Percentiles rank a stretch among this genome's conserved stretches.
Evolutionary conservation across 1,140 invertebrate genomes (phyloP).

Genomic region (Sitobion miscanthi): DNA sequence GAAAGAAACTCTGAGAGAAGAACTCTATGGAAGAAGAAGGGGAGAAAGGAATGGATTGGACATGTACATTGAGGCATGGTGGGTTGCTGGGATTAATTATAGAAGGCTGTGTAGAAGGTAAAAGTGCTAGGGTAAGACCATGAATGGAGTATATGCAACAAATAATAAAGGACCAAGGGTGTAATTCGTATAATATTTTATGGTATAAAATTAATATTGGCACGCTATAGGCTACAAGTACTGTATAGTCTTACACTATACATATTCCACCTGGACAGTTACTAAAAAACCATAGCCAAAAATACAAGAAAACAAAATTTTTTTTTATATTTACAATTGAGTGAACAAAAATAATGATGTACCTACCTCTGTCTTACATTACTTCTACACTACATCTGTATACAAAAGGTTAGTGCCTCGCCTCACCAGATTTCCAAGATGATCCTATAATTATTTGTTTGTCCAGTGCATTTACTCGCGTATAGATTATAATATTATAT

Average conservation of each 20-base stretch:
- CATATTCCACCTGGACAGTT: not conserved
- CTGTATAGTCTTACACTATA: not conserved
- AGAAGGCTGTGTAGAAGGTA: not conserved
- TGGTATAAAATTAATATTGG: not conserved
- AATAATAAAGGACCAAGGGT: too few relatives aligned
- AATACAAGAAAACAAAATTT: not conserved
- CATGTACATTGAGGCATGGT: too few relatives aligned
- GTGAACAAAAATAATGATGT: conserved; percentile 16
- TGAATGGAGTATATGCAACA: too few relatives aligned
- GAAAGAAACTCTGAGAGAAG: too few relatives aligned
- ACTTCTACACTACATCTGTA: not conserved
- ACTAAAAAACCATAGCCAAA: not conserved
- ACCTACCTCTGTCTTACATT: not conserved
- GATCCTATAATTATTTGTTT: not conserved
- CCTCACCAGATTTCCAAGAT: not conserved
- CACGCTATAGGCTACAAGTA: not conserved
- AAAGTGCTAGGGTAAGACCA: not conserved
- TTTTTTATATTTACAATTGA: not conserved
- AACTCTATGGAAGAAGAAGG: too few relatives aligned
- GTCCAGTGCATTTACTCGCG: not conserved
- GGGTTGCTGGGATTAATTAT: too few relatives aligned
- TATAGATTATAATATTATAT: not conserved
- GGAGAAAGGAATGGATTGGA: too few relatives aligned
- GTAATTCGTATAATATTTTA: too few relatives aligned
- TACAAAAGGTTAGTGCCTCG: not conserved